Conservation (phyloP, 2,888 invertebrate species). For the Acronicta leporina region DNA sequence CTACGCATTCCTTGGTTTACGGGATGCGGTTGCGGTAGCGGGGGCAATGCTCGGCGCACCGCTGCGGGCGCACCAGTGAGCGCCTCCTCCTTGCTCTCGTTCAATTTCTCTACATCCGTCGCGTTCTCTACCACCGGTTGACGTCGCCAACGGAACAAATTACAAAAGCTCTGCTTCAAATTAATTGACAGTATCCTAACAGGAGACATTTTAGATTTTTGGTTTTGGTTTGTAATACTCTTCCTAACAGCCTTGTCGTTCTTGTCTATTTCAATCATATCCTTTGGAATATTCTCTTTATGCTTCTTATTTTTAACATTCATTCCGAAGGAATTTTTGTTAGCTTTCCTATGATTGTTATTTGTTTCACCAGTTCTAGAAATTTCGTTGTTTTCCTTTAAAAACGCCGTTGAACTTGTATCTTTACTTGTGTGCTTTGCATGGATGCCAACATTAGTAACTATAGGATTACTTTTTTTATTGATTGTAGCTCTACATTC, state of each 20-base stretch:
- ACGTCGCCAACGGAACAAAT: slow-evolving; percentile 92
- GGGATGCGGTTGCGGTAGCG: slow-evolving; percentile 77
- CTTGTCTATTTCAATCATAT: slow-evolving; percentile 77
- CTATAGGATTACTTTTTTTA: slow-evolving; percentile 84
- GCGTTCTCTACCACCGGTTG: slow-evolving; percentile 66
- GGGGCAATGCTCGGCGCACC: slow-evolving; percentile 81
- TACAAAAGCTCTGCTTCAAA: slow-evolving; percentile 95
- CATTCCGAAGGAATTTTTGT: slow-evolving; percentile 88
- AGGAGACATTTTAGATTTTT: slow-evolving; percentile 90
- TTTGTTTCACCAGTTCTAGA: slow-evolving; percentile 77
- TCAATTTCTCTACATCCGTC: slow-evolving; percentile 70
- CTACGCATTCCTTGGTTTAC: slow-evolving; percentile 68
- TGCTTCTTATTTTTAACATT: slow-evolving; percentile 91
- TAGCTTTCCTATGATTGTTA: slow-evolving; percentile 84
- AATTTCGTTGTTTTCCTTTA: slow-evolving; percentile 76
- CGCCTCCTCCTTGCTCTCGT: slow-evolving; percentile 66
- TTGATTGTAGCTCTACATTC: slow-evolving; percentile 83
- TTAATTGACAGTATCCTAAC: slow-evolving; percentile 92
- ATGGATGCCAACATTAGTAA: slow-evolving; percentile 81
- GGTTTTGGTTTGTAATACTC: slow-evolving; percentile 59
- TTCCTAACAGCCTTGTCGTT: slow-evolving; percentile 79
- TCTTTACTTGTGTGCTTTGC: slow-evolving; percentile 75
- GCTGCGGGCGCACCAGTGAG: slow-evolving; percentile 74
- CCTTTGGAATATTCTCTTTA: slow-evolving; percentile 77
- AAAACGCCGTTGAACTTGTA: slow-evolving; percentile 66